A percentile compares a stretch with the other conserved stretches of the same genome.
phyloP scores from a whole-genome alignment of 2,797 vertebrate genomes.

The Catamblyrhynchus diadema region DNA sequence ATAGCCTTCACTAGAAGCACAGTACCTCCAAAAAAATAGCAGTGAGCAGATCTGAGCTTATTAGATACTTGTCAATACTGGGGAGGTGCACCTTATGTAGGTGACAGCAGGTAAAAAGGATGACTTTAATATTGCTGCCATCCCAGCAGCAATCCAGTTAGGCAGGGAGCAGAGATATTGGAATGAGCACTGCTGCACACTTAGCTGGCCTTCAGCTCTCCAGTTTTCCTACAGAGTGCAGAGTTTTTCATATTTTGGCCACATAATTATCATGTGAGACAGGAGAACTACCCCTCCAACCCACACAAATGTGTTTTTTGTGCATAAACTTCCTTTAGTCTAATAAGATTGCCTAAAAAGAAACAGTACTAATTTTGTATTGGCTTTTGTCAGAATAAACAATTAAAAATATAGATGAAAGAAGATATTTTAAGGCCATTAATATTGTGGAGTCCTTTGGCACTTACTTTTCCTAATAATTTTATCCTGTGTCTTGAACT shows the following conservation, averaged over 20 bases:
- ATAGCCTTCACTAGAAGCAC: constrained; percentile 14
- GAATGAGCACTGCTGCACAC: neutral
- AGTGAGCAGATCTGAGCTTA: constrained; percentile 18
- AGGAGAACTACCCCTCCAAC: neutral
- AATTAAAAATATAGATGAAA: neutral
- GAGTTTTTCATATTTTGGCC: neutral
- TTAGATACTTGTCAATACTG: constrained; percentile 9
- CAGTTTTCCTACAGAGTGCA: neutral
- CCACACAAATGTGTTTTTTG: neutral
- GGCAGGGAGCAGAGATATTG: neutral
- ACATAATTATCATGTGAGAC: neutral
- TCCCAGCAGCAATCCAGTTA: constrained; percentile 33
- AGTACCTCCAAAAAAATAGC: constrained; percentile 6
- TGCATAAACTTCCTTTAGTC: neutral
- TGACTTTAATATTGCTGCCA: constrained; percentile 44
- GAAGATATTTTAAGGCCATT: neutral
- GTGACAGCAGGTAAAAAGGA: constrained; percentile 37
- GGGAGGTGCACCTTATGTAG: constrained; percentile 1
- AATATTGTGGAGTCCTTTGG: neutral
- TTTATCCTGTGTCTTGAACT: neutral
- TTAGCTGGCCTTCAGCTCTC: neutral
- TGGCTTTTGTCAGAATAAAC: neutral
- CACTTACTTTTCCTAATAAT: neutral
- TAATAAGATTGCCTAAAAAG: neutral
- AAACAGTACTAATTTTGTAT: neutral